Evolutionary conservation across 2,888 invertebrate genomes (phyloP).

Genomic region (Papilio elwesi): DNA sequence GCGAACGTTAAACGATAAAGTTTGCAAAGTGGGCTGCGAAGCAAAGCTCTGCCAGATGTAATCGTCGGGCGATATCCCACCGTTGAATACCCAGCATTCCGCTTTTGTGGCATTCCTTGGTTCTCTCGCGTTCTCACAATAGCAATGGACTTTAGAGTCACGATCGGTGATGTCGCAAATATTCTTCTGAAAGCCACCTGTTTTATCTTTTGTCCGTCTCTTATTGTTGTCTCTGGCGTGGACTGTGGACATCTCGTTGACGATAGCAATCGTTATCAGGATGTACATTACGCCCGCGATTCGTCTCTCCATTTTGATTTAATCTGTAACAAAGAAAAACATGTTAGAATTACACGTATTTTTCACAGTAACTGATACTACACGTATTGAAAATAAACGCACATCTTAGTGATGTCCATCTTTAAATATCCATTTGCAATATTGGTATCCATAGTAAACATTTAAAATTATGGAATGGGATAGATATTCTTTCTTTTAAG

Average conservation of each 20-base stretch:
- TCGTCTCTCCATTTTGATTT: conserved; percentile 71
- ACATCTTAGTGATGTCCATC: too few relatives aligned
- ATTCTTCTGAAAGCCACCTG: conserved; percentile 80
- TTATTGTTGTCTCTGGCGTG: conserved; percentile 77
- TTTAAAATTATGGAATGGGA: too few relatives aligned
- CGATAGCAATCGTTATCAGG: conserved; percentile 73
- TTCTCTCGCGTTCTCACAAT: conserved; percentile 85
- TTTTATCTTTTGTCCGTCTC: conserved; percentile 75
- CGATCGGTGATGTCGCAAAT: conserved; percentile 84
- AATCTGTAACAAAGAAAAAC: conserved; percentile 75
- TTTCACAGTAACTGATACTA: neutral
- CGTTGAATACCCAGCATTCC: conserved; percentile 91
- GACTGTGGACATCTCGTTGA: conserved; percentile 78
- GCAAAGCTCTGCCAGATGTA: conserved; percentile 90
- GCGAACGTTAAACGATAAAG: conserved; percentile 89
- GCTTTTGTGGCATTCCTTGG: conserved; percentile 86
- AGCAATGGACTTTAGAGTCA: conserved; percentile 86
- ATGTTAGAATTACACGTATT: neutral
- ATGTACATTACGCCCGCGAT: conserved; percentile 73
- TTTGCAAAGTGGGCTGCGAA: conserved; percentile 88
- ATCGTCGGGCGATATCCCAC: conserved; percentile 87
- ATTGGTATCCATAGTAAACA: too few relatives aligned
- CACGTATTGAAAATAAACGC: too few relatives aligned
- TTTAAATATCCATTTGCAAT: too few relatives aligned
- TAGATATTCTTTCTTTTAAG: too few relatives aligned